These are phyloP conservation scores for Menidia beryllina DNA, from an alignment of 2,113 vertebrate genomes.

Conservation along the genomic window DNA sequence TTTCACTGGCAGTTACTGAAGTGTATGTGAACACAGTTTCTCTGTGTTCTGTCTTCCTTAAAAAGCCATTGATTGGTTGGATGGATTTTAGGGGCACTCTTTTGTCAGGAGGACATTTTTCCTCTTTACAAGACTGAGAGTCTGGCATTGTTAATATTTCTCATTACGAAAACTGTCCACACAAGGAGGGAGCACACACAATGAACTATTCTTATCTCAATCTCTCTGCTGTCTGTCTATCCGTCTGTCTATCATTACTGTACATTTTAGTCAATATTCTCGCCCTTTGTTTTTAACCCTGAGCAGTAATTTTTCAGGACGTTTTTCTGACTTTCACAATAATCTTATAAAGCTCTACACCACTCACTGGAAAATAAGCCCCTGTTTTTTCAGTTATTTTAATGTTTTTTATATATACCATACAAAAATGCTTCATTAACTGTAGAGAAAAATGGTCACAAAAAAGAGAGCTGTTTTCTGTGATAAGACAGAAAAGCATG, in stretches of 20 bases:
- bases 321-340: slow-evolving; percentile 28
- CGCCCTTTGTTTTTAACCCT: slow-evolving; percentile 38
- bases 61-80: slow-evolving; percentile 54
- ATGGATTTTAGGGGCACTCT: slow-evolving; percentile 56
- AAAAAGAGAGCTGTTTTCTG: slow-evolving; percentile 60
- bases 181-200: slow-evolving; percentile 65
- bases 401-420: neutral
- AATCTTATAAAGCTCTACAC: slow-evolving; percentile 46
- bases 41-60: slow-evolving; percentile 7
- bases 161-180: slow-evolving; percentile 67
- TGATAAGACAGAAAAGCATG: slow-evolving; percentile 63
- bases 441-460: slow-evolving; percentile 51
- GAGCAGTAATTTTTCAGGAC: slow-evolving; percentile 40
- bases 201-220: slow-evolving; percentile 57
- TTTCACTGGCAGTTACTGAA: slow-evolving; percentile 35
- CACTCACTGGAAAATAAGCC: slow-evolving; percentile 39
- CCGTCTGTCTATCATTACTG: slow-evolving; percentile 42
- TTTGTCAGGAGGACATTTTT: slow-evolving; percentile 55
- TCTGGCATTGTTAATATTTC: slow-evolving; percentile 73
- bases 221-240: slow-evolving; percentile 46
- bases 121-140: slow-evolving; percentile 46
- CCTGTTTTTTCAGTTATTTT: slow-evolving; percentile 16
- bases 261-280: slow-evolving; percentile 21
- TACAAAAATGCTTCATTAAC: slow-evolving; percentile 40
- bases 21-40: slow-evolving; percentile 28